Evolutionary conservation across 2,113 vertebrate genomes (phyloP).

Genomic region (Ailurus styani): DNA sequence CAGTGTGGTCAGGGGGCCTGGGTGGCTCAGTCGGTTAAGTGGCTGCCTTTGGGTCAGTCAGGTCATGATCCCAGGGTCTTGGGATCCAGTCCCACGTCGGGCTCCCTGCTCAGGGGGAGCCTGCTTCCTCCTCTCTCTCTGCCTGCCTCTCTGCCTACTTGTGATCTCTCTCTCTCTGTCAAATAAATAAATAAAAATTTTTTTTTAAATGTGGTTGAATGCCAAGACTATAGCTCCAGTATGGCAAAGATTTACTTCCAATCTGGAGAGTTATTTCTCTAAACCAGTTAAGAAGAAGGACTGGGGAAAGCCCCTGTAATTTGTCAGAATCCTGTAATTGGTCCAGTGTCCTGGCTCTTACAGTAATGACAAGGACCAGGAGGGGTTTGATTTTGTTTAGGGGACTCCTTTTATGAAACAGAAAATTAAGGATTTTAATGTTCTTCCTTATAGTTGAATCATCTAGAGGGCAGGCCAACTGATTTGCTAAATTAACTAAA

Average conservation of each 20-base stretch:
- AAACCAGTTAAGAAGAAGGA: background rate
- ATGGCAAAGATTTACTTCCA: background rate
- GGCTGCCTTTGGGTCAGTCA: no score
- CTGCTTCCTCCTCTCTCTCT: no score
- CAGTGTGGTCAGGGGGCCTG: no score
- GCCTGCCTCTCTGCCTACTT: no score
- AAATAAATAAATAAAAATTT: no score
- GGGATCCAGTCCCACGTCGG: no score
- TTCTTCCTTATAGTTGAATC: background rate
- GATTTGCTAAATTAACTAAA: background rate
- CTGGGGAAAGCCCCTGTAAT: background rate
- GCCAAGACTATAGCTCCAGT: background rate
- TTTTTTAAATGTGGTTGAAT: no score
- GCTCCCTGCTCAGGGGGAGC: no score
- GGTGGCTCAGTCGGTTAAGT: no score
- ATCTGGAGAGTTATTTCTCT: background rate
- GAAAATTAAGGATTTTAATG: background rate
- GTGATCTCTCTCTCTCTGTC: no score
- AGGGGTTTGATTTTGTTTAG: background rate
- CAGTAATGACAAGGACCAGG: background rate
- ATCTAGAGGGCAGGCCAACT: background rate
- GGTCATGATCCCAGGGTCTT: no score
- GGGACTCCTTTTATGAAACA: background rate
- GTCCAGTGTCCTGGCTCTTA: background rate
- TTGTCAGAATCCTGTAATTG: background rate